Conservation (phyloP, 2,888 invertebrate genomes). For the Lumbricus terrestris region DNA sequence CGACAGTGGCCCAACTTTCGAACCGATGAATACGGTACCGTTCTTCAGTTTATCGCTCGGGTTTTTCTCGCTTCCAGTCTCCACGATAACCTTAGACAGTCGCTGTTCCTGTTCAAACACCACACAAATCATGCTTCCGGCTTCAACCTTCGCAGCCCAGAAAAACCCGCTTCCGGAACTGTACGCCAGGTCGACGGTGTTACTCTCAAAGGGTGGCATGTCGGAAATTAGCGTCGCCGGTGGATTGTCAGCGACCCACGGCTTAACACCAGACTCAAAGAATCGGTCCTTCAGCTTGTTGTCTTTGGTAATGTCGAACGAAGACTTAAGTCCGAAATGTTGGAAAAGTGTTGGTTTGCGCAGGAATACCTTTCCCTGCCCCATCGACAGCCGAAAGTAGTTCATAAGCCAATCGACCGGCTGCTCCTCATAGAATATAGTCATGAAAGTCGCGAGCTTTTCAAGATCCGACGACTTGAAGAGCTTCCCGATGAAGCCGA, state of each 20-base stretch:
- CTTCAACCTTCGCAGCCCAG: conserved; percentile 33
- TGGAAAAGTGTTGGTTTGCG: conserved; percentile 42
- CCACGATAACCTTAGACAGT: conserved; percentile 28
- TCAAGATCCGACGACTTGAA: conserved; percentile 46
- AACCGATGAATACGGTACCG: conserved; percentile 29
- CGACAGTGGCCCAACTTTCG: background rate
- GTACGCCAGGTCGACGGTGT: conserved; percentile 53
- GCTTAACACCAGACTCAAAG: conserved; percentile 23
- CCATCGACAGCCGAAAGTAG: conserved; percentile 35
- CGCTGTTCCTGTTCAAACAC: conserved; percentile 28
- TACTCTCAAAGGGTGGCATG: conserved; percentile 48
- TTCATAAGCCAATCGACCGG: conserved; percentile 41
- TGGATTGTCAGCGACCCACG: conserved; percentile 49
- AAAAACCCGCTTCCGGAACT: conserved; percentile 32
- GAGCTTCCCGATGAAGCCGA: conserved; percentile 55
- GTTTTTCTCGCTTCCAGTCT: conserved; percentile 27
- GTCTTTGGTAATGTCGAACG: conserved; percentile 49
- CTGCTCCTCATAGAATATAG: conserved; percentile 41
- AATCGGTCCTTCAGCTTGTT: conserved; percentile 52
- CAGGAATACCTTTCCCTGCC: conserved; percentile 32
- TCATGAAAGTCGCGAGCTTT: conserved; percentile 35
- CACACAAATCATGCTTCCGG: conserved; percentile 27
- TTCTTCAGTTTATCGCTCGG: conserved; percentile 25
- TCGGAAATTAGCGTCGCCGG: conserved; percentile 53
- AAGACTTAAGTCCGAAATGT: conserved; percentile 50